Evolutionary conservation across 2,797 vertebrate species (phyloP).

Genomic region (Oophaga sylvatica): DNA sequence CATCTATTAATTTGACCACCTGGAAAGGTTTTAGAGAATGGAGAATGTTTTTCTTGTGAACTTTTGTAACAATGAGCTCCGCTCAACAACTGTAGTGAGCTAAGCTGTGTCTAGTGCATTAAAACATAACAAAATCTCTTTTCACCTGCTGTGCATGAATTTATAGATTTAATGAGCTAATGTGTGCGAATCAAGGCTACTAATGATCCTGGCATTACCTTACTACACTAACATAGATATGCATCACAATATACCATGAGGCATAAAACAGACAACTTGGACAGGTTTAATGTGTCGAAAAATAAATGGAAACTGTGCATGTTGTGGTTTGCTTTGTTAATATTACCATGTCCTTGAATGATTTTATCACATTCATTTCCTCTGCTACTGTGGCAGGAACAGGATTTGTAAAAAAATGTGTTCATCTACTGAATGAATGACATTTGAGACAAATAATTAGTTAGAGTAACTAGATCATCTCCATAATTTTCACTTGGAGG

Average conservation of each 20-base stretch:
- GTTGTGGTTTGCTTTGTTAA: constrained; percentile 30
- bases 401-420: constrained; percentile 18
- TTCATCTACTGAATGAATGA: constrained; percentile 26
- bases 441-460: constrained; percentile 15
- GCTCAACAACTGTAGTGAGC: background rate
- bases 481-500: constrained; percentile 19
- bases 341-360: constrained; percentile 27
- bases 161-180: constrained; percentile 54
- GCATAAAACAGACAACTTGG: constrained; percentile 1
- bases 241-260: background rate
- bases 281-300: constrained; percentile 26
- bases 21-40: background rate
- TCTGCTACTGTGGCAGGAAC: constrained; percentile 1
- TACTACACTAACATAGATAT: constrained; percentile 24
- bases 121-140: constrained; percentile 20
- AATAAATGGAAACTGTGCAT: constrained; percentile 11
- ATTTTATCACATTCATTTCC: constrained; percentile 34
- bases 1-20: background rate
- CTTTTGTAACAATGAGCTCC: background rate
- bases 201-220: background rate
- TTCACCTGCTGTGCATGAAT: constrained; percentile 47
- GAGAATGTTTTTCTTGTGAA: background rate
- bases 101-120: constrained; percentile 38
- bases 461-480: constrained; percentile 31
- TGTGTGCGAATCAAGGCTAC: constrained; percentile 17